phyloP scores from a whole-genome alignment of 2,797 vertebrate genomes.

The Bryconaethiops microstoma region DNA sequence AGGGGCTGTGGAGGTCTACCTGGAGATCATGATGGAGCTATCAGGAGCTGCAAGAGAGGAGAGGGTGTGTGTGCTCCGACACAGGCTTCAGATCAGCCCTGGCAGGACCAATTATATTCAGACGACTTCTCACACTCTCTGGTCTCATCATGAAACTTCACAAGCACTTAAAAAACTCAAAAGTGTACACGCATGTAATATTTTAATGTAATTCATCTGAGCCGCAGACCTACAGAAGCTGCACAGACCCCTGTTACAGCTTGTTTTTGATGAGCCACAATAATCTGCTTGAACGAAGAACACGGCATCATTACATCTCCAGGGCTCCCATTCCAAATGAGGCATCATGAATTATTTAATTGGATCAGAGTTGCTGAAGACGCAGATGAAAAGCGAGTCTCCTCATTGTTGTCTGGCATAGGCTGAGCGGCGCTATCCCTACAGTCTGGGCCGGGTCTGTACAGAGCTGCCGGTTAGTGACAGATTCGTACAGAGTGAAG shows the following conservation, averaged over 20 bases:
- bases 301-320: conserved; percentile 21
- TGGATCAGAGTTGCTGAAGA: conserved; percentile 36
- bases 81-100: conserved; percentile 31
- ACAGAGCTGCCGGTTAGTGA: conserved; percentile 41
- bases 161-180: conserved; percentile 1
- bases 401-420: conserved; percentile 12
- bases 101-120: conserved; percentile 48
- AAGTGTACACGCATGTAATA: not conserved
- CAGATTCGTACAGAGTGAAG: conserved; percentile 26
- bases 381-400: conserved; percentile 15
- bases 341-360: conserved; percentile 49
- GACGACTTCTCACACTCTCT: conserved; percentile 37
- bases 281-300: conserved; percentile 22
- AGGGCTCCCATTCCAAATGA: conserved; percentile 7
- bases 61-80: not conserved
- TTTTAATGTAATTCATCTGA: not conserved
- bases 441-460: conserved; percentile 8
- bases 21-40: conserved; percentile 31
- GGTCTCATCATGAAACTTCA: conserved; percentile 15
- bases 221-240: not conserved
- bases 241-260: not conserved
- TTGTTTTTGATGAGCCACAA: conserved; percentile 6
- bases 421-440: conserved; percentile 6
- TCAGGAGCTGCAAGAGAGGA: conserved; percentile 36
- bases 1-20: conserved; percentile 50